These are phyloP conservation scores for Xiphophorus maculatus DNA, from an alignment of 2,113 vertebrate genomes.

Conservation along the genomic window DNA sequence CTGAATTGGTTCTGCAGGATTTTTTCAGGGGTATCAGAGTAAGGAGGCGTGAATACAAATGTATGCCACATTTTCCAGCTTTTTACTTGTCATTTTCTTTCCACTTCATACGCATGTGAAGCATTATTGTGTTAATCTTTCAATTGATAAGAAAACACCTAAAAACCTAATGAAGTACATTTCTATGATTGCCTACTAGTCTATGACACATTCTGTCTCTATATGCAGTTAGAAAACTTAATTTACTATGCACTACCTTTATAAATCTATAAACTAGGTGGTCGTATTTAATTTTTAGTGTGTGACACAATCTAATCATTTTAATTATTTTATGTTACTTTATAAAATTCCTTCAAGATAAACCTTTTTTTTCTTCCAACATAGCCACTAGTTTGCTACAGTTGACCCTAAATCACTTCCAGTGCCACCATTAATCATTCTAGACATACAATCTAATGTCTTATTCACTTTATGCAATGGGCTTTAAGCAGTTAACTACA, in stretches of 20 bases:
- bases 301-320: too few species aligned
- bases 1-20: too few species aligned
- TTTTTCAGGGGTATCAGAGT: background rate
- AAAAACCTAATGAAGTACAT: background rate
- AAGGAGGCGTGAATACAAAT: background rate
- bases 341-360: background rate
- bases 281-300: too few species aligned
- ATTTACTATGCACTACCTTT: background rate
- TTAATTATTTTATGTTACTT: background rate
- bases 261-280: background rate
- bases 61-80: too few species aligned
- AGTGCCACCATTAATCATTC: background rate
- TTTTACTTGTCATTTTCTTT: background rate
- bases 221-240: background rate
- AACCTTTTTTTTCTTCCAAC: background rate
- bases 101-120: background rate
- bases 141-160: background rate
- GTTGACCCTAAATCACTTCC: background rate
- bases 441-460: background rate
- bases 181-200: too few species aligned
- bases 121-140: background rate
- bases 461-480: background rate
- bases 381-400: background rate
- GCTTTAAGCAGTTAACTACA: background rate
- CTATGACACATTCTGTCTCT: background rate